Evolutionary conservation across 2,797 vertebrate genomes (phyloP), one percentile per base, ranked within the genome.

Genomic region (Huso huso): DNA sequence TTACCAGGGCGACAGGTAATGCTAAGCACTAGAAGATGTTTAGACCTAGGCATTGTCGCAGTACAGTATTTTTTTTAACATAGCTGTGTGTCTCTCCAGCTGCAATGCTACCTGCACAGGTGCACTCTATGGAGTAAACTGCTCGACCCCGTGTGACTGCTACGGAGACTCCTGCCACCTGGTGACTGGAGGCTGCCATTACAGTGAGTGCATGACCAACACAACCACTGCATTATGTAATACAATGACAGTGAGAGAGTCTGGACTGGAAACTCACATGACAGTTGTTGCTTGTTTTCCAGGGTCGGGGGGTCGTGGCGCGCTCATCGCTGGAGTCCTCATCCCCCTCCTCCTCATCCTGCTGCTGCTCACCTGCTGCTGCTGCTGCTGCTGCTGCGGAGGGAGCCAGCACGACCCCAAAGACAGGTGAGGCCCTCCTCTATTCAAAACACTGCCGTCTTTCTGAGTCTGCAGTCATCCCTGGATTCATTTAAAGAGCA

Each of bases 41-140:
- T 7, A n/a, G 8, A 10, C 48, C 8, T 59, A 11, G n/a, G 60
- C 10, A 23, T 59, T 60, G 55, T 51, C 15, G 13, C 53, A 51
- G 15, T 13, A 48, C 15, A 52, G 57, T 12, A 37, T 37, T 37
- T 37, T 37, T 37, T n/a, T 18, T 48, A 53, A 8, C 37, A n/a
- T 58, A 11, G 69, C 58, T 71, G 1, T 63, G 55, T 60, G 58
- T 53, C 12, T 48, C 65, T 73, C 13, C 78, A 99, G 96, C 77
- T 99, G 96, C 83, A 99, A 99, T 10, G 77, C 81, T 73, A 95
- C 91, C 67, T 99, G 96, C 76, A 85, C 83, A 0, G 72, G 83
- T 65, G 89, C 88, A 0, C 89, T 84, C 74, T 90, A 91, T 9
- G 96, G 96, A 11, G 66, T 75, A 60, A 97, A 98, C 83, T 99